These are phyloP conservation scores for Melanophora roralis DNA, from an alignment of 2,888 invertebrate genomes.

Conservation along the genomic window DNA sequence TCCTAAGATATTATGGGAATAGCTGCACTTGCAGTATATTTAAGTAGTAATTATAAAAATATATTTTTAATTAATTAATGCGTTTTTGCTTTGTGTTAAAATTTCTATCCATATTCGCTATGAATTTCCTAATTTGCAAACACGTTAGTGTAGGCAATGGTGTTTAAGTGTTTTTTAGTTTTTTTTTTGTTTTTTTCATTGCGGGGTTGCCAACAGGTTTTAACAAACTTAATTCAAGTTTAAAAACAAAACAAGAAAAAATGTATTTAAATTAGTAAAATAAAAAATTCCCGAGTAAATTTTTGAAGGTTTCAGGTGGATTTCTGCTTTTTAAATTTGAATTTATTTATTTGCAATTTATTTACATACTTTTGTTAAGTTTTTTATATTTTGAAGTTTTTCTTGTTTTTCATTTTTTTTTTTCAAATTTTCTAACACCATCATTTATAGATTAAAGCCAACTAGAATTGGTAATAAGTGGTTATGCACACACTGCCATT, in stretches of 20 bases:
- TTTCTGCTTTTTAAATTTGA: background rate
- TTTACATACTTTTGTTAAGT: background rate
- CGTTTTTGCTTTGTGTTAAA: background rate
- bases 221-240: background rate
- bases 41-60: conserved; percentile 7
- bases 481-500: background rate
- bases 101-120: background rate
- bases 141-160: conserved; percentile 30
- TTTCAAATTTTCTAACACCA: background rate
- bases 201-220: conserved; percentile 53
- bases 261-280: background rate
- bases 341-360: background rate
- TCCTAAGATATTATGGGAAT: conserved; percentile 32
- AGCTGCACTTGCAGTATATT: background rate
- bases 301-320: background rate
- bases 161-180: conserved; percentile 37
- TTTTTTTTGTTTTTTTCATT: conserved; percentile 52
- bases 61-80: conserved; percentile 25
- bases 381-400: background rate
- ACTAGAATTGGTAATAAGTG: conserved; percentile 31
- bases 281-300: too few species aligned
- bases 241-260: background rate
- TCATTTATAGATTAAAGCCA: conserved; percentile 15
- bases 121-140: background rate
- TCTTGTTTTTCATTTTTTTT: background rate